Percentiles rank a stretch among this genome's conserved stretches.
Evolutionary conservation across 2,113 vertebrate genomes (phyloP).

Genomic region (Myiozetetes cayanensis): DNA sequence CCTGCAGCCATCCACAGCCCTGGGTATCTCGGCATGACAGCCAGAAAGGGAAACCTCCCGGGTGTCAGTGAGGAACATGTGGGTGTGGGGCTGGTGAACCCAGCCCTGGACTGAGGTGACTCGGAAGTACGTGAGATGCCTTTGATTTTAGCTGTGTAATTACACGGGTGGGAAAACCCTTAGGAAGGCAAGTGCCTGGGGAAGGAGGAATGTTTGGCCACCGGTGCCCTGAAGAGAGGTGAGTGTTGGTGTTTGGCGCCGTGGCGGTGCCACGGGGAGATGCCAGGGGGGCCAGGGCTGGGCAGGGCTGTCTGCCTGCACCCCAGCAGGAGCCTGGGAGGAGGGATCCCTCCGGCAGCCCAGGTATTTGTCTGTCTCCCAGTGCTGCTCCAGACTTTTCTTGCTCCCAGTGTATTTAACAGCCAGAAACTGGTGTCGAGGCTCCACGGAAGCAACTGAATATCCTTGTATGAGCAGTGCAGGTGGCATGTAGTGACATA

Average conservation of each 20-base stretch:
- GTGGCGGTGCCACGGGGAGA: accelerated
- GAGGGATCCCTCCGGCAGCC: not conserved
- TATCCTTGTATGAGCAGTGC: not conserved
- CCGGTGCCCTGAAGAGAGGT: not conserved
- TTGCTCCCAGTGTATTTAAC: not conserved
- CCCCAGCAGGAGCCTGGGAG: not conserved
- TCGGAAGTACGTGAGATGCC: not conserved
- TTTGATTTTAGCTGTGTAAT: constrained; percentile 40
- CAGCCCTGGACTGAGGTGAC: not conserved
- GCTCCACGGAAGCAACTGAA: not conserved
- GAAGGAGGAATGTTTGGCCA: not conserved
- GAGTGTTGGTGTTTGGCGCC: not conserved
- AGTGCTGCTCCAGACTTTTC: accelerated
- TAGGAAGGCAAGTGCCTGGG: not conserved
- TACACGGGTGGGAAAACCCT: not conserved
- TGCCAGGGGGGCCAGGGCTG: not conserved
- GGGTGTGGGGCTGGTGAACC: not conserved
- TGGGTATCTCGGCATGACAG: not conserved
- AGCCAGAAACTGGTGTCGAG: not conserved
- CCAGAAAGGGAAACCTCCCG: not conserved
- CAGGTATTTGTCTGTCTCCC: not conserved
- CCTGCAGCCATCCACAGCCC: not conserved
- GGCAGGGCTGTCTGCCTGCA: not conserved
- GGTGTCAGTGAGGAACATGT: accelerated
- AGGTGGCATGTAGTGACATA: not conserved